Conservation (phyloP, 1,140 invertebrate species). For the Pogonognathellus flavescens region DNA sequence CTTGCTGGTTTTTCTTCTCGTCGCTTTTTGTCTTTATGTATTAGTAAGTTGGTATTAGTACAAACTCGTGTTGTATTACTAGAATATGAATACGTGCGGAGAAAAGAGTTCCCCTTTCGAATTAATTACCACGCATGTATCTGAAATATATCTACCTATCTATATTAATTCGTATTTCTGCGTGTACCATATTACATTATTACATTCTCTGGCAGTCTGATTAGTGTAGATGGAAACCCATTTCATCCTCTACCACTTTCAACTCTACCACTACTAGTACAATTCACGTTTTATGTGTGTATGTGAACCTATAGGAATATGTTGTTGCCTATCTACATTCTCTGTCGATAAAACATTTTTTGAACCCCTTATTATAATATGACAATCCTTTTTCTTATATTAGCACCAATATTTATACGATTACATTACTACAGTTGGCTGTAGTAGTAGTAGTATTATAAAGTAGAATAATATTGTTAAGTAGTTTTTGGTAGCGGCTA, state of each 20-base stretch:
- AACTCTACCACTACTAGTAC: too few relatives aligned
- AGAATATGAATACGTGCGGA: not conserved
- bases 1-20: not conserved
- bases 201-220: slow-evolving; percentile 11
- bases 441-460: too few relatives aligned
- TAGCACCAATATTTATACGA: too few relatives aligned
- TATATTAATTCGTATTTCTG: slow-evolving; percentile 5
- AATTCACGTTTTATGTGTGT: too few relatives aligned
- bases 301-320: too few relatives aligned
- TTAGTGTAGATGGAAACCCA: not conserved
- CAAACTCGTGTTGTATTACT: not conserved
- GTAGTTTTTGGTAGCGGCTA: slow-evolving; percentile 13
- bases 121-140: slow-evolving; percentile 54
- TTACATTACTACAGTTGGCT: too few relatives aligned
- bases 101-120: slow-evolving; percentile 47
- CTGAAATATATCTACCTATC: not conserved
- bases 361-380: too few relatives aligned
- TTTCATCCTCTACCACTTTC: not conserved
- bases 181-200: not conserved
- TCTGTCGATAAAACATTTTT: too few relatives aligned
- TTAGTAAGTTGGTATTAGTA: not conserved
- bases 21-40: not conserved
- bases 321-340: too few relatives aligned
- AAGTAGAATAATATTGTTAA: too few relatives aligned
- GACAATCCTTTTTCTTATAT: too few relatives aligned